Conservation (phyloP, 1,140 invertebrate genomes). For the Heliconius hermathena region DNA sequence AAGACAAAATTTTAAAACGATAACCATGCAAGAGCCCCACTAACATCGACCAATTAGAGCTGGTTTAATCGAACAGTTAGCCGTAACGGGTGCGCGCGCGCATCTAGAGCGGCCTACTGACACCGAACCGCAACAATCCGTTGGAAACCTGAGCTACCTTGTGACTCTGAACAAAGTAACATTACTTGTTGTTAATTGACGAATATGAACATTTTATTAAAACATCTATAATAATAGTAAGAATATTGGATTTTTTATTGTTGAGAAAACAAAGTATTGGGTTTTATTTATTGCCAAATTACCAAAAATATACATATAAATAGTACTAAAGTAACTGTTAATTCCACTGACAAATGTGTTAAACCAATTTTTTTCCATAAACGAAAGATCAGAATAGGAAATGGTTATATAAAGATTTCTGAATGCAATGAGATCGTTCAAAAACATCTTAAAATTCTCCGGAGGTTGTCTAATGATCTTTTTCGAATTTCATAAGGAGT, state of each 20-base stretch:
- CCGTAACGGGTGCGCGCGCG: slow-evolving; percentile 61
- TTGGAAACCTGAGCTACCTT: slow-evolving; percentile 26
- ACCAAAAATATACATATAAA: no score
- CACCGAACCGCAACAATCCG: slow-evolving; percentile 52
- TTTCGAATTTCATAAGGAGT: slow-evolving; percentile 66
- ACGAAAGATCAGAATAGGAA: slow-evolving; percentile 44
- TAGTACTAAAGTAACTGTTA: no score
- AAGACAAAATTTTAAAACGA: slow-evolving; percentile 15
- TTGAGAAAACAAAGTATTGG: no score
- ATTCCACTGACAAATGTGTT: slow-evolving; percentile 5
- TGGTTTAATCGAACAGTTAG: slow-evolving; percentile 71
- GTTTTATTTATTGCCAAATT: no score
- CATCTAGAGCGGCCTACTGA: slow-evolving; percentile 73
- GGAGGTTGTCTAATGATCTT: slow-evolving; percentile 53
- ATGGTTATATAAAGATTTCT: slow-evolving; percentile 54
- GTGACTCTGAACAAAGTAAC: neutral
- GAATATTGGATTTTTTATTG: neutral
- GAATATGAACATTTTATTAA: neutral
- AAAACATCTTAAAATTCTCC: slow-evolving; percentile 63
- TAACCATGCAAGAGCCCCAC: slow-evolving; percentile 38
- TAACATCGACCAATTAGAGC: slow-evolving; percentile 61
- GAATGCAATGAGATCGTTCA: slow-evolving; percentile 45
- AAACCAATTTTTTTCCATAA: slow-evolving; percentile 27
- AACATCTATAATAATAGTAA: neutral
- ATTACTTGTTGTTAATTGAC: neutral